Evolutionary conservation across 2,113 vertebrate species (phyloP), one percentile per base, ranked within the genome.

Genomic region (Pteruthius melanotis): DNA sequence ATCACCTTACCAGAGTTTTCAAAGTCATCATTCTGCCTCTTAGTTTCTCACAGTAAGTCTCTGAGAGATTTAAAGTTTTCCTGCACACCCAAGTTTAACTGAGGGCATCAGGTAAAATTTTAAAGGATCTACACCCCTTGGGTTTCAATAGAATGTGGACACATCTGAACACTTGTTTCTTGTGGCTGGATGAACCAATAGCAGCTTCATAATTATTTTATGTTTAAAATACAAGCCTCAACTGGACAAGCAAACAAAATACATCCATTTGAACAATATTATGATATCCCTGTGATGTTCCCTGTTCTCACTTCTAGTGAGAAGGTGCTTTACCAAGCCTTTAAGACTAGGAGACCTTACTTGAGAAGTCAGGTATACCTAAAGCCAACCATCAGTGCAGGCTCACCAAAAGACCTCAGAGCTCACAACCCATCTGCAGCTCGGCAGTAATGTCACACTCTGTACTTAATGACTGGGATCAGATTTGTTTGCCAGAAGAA

Each of bases 391-490:
- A 64, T 15, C 40, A 64, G 31, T 11, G 6, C 20, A 89, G 24
- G 63, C 14, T 69, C 53, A 83, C 24, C 68, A 52, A 60, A 66
- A 74, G 19, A 47, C 5, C 53, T 83, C 39, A 70, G 21, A 65
- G 19, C 11, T 50, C 0, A 0, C 17, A 79, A 19, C 1, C 3
- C 37, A 83, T 21, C 44, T 65, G 20, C 23, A 77, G 35, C n/a
- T 35, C 19, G 44, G 22, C 37, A 49, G 22, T 40, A 44, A 79
- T 9, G 8, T 22, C 37, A 64, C 1, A 1, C 8, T 65, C 31
- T 69, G 10, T 16, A 80, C 24, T 33, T 56, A 69, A 52, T 11
- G 37, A 72, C 40, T 70, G 10, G 21, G 30, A 16, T 80, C 27
- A 76, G 14, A 69, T 35, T 30, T 7, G 5, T 68, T 64, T 59